Evolutionary conservation across 2,113 vertebrate genomes (phyloP).

Genomic region (Lanius collurio): DNA sequence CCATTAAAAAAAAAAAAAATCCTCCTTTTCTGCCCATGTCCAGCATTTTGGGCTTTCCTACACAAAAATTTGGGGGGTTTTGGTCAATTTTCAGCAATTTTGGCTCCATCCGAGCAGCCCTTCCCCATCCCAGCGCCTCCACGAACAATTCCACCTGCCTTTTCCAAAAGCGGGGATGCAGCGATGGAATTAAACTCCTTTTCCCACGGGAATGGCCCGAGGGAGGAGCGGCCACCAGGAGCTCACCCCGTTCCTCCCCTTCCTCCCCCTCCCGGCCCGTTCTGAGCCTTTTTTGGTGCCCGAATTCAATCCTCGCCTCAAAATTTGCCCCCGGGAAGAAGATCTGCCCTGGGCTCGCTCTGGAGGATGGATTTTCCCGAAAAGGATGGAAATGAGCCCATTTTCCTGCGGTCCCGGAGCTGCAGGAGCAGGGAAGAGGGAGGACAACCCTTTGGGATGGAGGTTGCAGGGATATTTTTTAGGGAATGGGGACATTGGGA

Average conservation of each 20-base stretch:
- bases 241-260: neutral
- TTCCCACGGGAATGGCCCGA: neutral
- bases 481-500: neutral
- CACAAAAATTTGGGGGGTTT: neutral
- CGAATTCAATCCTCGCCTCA: neutral
- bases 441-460: neutral
- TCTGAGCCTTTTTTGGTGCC: neutral
- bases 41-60: neutral
- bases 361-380: neutral
- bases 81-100: neutral
- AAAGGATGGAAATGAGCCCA: rapidly evolving
- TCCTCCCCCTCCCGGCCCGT: neutral
- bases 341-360: neutral
- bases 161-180: rapidly evolving
- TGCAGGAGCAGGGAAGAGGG: neutral
- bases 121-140: neutral
- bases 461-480: neutral
- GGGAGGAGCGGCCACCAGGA: neutral
- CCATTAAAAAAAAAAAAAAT: neutral
- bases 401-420: rapidly evolving
- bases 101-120: rapidly evolving
- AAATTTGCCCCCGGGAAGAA: neutral
- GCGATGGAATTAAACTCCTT: neutral
- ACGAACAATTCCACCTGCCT: rapidly evolving
- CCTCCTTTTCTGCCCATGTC: neutral